Percentiles rank a stretch among this genome's conserved stretches.
Evolutionary conservation across 2,113 vertebrate genomes (phyloP).

Genomic region (Odobenus rosmarus): DNA sequence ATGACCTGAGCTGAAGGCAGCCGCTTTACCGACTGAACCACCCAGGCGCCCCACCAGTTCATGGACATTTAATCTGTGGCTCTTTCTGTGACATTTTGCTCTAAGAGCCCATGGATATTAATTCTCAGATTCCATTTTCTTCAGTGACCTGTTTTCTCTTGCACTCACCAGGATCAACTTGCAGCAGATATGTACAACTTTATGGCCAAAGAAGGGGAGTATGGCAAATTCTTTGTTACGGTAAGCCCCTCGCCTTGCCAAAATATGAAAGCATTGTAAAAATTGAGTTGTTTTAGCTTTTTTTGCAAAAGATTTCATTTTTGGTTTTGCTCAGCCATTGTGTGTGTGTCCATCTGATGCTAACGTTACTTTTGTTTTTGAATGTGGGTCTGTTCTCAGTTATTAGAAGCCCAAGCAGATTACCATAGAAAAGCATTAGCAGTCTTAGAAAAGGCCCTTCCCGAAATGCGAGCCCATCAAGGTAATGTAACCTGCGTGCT

Average conservation of each 20-base stretch:
- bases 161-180: conserved; percentile 92
- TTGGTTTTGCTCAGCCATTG: conserved; percentile 82
- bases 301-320: conserved; percentile 72
- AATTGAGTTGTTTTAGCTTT: conserved; percentile 41
- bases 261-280: neutral
- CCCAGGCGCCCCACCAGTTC: neutral
- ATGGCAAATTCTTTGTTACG: conserved; percentile 93
- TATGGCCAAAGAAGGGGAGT: conserved; percentile 97
- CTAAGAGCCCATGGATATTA: neutral
- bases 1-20: neutral
- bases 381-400: conserved; percentile 94
- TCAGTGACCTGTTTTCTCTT: conserved; percentile 11
- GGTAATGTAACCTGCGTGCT: conserved; percentile 91
- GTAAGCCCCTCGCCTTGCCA: conserved; percentile 84
- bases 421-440: conserved; percentile 99
- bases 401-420: conserved; percentile 99
- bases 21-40: neutral
- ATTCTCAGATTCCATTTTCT: neutral
- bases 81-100: accelerated
- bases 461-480: conserved; percentile 98
- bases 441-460: conserved; percentile 96
- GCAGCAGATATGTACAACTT: conserved; percentile 99
- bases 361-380: conserved; percentile 86
- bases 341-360: conserved; percentile 83
- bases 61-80: neutral